These are phyloP conservation scores for Salvator merianae DNA, from an alignment of 2,113 vertebrate species.

Conservation along the genomic window DNA sequence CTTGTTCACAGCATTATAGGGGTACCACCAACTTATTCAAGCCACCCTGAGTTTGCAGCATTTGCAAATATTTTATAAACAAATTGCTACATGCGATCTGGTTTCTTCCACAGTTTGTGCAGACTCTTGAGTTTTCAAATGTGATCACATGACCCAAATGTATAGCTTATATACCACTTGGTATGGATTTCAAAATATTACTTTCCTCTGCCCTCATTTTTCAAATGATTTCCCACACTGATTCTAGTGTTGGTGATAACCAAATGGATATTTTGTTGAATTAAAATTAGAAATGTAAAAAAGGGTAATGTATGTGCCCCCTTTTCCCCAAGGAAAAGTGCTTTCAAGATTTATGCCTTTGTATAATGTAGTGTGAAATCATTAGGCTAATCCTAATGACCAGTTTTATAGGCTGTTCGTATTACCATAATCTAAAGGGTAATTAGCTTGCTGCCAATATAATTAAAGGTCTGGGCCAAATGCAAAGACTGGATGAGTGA, in stretches of 20 bases:
- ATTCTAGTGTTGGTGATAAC: neutral
- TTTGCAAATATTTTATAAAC: neutral
- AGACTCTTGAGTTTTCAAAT: conserved; percentile 3
- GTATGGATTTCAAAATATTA: conserved; percentile 26
- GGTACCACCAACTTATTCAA: neutral
- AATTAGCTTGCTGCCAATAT: conserved; percentile 11
- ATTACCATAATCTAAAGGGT: conserved; percentile 18
- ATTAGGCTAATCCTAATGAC: conserved; percentile 20
- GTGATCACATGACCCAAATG: conserved; percentile 7
- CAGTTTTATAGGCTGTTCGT: conserved; percentile 12
- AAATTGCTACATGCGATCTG: neutral
- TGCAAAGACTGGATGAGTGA: neutral
- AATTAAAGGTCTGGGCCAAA: conserved; percentile 12
- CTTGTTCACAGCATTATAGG: neutral
- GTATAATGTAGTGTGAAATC: conserved; percentile 17
- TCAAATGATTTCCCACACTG: neutral
- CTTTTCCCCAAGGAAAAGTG: conserved; percentile 1
- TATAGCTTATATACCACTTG: neutral
- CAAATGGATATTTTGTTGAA: neutral
- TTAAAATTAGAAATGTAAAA: neutral
- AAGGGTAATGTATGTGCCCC: neutral
- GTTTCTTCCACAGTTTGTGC: neutral
- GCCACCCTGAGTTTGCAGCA: neutral
- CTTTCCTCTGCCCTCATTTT: conserved; percentile 28
- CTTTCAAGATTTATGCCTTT: conserved; percentile 8